A percentile compares a stretch with the other conserved stretches of the same genome.
phyloP scores from a whole-genome alignment of 2,113 vertebrate species.

The Mirza zaza region DNA sequence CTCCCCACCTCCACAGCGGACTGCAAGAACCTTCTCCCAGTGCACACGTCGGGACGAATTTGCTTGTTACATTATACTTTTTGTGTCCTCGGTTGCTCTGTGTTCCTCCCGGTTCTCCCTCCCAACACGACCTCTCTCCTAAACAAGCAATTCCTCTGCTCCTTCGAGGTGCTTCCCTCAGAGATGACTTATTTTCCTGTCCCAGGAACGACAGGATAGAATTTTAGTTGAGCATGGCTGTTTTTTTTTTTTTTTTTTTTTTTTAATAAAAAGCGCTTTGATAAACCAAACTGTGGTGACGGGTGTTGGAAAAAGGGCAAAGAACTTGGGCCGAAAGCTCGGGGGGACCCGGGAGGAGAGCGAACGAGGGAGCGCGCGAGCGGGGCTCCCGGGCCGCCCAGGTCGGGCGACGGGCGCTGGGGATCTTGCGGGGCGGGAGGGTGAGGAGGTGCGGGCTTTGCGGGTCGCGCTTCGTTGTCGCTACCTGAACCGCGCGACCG shows the following conservation, averaged over 20 bases:
- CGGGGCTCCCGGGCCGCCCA: neutral
- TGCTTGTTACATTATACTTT: neutral
- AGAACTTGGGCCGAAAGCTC: constrained; percentile 36
- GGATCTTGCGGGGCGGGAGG: too few relatives aligned
- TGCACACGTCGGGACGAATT: neutral
- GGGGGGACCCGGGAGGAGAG: neutral
- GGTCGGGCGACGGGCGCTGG: neutral
- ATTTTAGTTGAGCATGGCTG: neutral
- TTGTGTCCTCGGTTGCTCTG: neutral
- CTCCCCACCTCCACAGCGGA: neutral
- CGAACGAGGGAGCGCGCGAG: too few relatives aligned
- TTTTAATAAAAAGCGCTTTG: too few relatives aligned
- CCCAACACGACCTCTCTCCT: neutral
- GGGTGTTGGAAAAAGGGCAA: neutral
- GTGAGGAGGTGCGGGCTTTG: neutral
- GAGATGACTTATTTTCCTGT: neutral
- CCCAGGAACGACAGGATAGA: neutral
- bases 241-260: too few relatives aligned
- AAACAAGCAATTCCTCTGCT: neutral
- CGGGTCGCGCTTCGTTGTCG: neutral
- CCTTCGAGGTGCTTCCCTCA: neutral
- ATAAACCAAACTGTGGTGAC: neutral
- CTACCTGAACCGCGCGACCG: neutral
- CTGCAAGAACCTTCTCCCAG: neutral
- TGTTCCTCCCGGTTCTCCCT: neutral